These are phyloP conservation scores for Mastigias papua DNA, from an alignment of 30 jellyfish, hydroid and myxozoan species.

Conservation along the genomic window DNA sequence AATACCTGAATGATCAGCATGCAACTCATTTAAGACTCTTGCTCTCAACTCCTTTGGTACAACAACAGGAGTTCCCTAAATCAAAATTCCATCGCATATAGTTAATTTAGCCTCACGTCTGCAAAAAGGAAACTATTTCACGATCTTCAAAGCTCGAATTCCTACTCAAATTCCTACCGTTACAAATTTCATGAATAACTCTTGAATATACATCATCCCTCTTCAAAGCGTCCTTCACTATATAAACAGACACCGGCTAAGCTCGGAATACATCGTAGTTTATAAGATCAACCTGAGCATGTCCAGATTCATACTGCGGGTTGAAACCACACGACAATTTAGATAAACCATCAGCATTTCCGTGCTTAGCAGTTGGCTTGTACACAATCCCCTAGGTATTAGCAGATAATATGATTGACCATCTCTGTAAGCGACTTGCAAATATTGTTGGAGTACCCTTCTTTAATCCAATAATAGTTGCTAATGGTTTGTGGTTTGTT, in stretches of 20 bases:
- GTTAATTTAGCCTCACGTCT: slow-evolving; percentile 75
- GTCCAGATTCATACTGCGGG: slow-evolving; percentile 80
- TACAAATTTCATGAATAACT: slow-evolving; percentile 64
- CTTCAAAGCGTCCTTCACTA: no score
- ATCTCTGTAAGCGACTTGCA: slow-evolving; percentile 77
- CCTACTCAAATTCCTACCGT: slow-evolving; percentile 67
- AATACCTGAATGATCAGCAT: no score
- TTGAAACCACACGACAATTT: slow-evolving; percentile 73
- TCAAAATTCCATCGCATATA: no score
- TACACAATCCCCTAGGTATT: slow-evolving; percentile 40
- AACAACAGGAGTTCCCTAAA: slow-evolving; percentile 76
- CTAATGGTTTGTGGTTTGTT: slow-evolving; percentile 73
- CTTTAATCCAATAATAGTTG: slow-evolving; percentile 65
- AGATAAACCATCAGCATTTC: no score
- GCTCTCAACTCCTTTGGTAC: slow-evolving; percentile 66
- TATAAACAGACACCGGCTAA: slow-evolving; percentile 49
- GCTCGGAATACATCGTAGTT: slow-evolving; percentile 63
- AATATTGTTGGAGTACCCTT: slow-evolving; percentile 69
- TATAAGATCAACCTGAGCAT: slow-evolving; percentile 67
- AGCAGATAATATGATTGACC: no score
- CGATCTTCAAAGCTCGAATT: slow-evolving; percentile 55
- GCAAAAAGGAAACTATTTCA: slow-evolving; percentile 62
- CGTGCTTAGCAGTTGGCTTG: slow-evolving; percentile 70
- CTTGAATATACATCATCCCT: slow-evolving; percentile 72
- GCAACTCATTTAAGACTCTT: slow-evolving; percentile 64